Conservation (phyloP, 2,797 vertebrate genomes). For the Cryptoprocta ferox region DNA sequence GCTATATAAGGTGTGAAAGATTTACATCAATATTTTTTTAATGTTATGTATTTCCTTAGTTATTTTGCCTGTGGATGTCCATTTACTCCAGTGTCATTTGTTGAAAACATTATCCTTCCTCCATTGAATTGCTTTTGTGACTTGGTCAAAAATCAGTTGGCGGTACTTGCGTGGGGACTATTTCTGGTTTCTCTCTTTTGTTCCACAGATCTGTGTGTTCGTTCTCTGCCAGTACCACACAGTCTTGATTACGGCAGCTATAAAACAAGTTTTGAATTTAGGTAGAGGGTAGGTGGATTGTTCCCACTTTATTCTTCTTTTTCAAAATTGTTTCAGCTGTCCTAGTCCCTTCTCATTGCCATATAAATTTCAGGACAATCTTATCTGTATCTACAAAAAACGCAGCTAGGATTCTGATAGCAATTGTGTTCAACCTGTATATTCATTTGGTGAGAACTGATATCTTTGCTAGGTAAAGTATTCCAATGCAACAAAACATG, state of each 20-base stretch:
- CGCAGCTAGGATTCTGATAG: background rate
- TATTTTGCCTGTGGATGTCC: background rate
- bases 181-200: background rate
- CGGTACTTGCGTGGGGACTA: too few relatives aligned
- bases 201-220: background rate
- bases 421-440: background rate
- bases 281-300: too few relatives aligned
- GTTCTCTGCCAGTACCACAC: background rate
- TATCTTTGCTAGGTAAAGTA: background rate
- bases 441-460: background rate
- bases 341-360: background rate
- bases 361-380: background rate
- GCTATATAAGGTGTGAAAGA: background rate
- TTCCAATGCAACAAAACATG: background rate
- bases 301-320: background rate
- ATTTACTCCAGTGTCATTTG: background rate
- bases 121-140: background rate
- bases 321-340: background rate
- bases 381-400: background rate
- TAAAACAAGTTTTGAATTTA: background rate
- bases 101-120: background rate
- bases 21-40: background rate
- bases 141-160: background rate
- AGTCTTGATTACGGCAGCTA: background rate
- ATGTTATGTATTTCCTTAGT: too few relatives aligned